A percentile compares a stretch with the other conserved stretches of the same genome.
Conservation (phyloP, 64 coral and sea anemone species). For the Trachythela sp. region DNA sequence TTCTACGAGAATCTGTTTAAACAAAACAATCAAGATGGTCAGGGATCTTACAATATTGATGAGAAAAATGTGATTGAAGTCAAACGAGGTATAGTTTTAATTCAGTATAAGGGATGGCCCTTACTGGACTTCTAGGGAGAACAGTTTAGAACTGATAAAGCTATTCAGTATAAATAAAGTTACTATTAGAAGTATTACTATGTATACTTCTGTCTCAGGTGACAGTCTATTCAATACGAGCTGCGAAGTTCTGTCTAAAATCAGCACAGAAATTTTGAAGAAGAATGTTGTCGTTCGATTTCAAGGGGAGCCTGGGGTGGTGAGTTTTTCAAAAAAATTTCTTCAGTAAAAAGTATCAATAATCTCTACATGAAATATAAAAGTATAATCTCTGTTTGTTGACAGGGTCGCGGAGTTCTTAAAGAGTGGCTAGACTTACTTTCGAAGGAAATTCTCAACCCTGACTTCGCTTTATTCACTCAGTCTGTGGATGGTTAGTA, state of each 20-base stretch:
- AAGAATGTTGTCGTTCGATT: conserved; percentile 59
- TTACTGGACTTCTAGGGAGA: too few relatives aligned
- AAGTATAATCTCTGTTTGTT: neutral
- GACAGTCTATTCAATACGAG: conserved; percentile 52
- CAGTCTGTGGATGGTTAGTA: conserved; percentile 56
- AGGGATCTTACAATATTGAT: conserved; percentile 7
- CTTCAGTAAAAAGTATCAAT: neutral
- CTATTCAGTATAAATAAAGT: neutral
- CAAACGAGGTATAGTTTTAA: conserved; percentile 41
- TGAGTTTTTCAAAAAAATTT: neutral
- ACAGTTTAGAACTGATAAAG: neutral
- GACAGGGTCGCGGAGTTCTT: conserved; percentile 45
- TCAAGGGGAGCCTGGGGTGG: conserved; percentile 57
- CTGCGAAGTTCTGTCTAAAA: conserved; percentile 55
- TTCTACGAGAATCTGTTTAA: conserved; percentile 48
- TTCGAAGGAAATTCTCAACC: conserved; percentile 54
- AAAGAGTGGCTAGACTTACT: conserved; percentile 53
- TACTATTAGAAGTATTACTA: neutral
- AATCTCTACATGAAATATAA: neutral
- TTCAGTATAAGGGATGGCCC: neutral
- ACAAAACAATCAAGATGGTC: conserved; percentile 7
- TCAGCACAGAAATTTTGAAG: conserved; percentile 55
- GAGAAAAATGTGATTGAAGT: conserved; percentile 62
- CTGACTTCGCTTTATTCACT: conserved; percentile 57
- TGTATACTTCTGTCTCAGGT: neutral